phyloP scores from a whole-genome alignment of 2,888 invertebrate genomes.

The Strigamia transsilvanica region DNA sequence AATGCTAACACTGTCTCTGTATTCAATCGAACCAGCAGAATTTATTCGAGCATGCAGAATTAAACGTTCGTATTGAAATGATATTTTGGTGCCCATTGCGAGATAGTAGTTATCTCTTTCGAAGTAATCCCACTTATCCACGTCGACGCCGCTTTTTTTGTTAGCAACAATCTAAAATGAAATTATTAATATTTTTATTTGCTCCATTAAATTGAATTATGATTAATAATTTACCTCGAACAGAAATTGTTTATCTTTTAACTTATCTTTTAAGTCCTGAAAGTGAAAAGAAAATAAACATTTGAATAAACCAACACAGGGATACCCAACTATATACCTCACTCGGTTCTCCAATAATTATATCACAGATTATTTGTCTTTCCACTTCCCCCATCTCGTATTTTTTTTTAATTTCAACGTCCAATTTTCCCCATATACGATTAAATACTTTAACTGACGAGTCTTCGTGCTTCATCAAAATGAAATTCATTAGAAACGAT shows the following conservation, averaged over 20 bases:
- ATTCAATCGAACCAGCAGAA: slow-evolving; percentile 58
- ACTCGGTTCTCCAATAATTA: slow-evolving; percentile 62
- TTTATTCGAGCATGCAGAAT: slow-evolving; percentile 65
- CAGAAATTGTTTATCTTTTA: not conserved
- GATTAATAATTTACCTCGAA: not conserved
- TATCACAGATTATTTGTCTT: slow-evolving; percentile 66
- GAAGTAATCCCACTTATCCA: slow-evolving; percentile 76
- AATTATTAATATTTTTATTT: not conserved
- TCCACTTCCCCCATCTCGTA: slow-evolving; percentile 61
- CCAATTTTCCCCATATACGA: slow-evolving; percentile 62
- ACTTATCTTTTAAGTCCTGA: not conserved
- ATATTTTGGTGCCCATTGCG: slow-evolving; percentile 64
- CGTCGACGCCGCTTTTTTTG: slow-evolving; percentile 70
- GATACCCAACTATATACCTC: slow-evolving; percentile 4
- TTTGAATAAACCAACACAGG: not conserved
- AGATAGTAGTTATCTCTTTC: slow-evolving; percentile 68
- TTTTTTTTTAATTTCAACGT: slow-evolving; percentile 58
- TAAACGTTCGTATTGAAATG: slow-evolving; percentile 66
- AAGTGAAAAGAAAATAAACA: not conserved
- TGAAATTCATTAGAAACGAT: slow-evolving; percentile 1
- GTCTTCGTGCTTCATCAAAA: slow-evolving; percentile 67
- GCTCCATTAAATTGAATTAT: not conserved
- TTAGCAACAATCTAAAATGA: slow-evolving; percentile 70
- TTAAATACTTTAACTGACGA: slow-evolving; percentile 67
- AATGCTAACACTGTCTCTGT: slow-evolving; percentile 58